Conservation (phyloP, 2,113 vertebrate species). For the Bufo gargarizans region DNA sequence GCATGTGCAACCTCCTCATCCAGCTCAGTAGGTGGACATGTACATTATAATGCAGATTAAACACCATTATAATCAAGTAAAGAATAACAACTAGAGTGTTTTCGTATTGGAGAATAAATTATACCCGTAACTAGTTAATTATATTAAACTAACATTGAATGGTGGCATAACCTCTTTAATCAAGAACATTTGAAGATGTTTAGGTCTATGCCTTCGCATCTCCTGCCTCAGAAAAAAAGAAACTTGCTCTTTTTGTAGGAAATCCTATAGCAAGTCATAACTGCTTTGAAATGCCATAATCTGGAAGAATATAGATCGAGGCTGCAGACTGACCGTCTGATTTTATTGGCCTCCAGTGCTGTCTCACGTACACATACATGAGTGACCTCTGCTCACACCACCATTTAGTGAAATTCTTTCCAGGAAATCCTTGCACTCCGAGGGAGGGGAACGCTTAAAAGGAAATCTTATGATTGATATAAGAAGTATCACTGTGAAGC, state of each 20-base stretch:
- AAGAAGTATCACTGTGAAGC: conserved; percentile 49
- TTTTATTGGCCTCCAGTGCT: conserved; percentile 70
- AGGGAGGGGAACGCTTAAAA: conserved; percentile 72
- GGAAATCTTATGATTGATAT: conserved; percentile 71
- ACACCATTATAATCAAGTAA: too few species aligned
- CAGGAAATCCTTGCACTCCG: conserved; percentile 82
- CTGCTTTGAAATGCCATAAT: conserved; percentile 14
- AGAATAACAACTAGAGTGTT: too few species aligned
- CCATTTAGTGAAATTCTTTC: conserved; percentile 79
- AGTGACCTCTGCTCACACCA: conserved; percentile 75
- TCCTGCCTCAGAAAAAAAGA: not conserved
- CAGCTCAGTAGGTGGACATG: too few species aligned
- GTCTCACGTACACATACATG: conserved; percentile 66
- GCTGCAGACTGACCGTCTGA: conserved; percentile 68
- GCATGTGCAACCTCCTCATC: too few species aligned
- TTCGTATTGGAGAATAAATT: too few species aligned
- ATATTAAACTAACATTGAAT: too few species aligned
- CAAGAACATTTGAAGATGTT: not conserved
- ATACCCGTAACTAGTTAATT: too few species aligned
- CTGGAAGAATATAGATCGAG: conserved; percentile 26
- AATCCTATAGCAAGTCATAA: not conserved
- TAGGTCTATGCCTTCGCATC: not conserved
- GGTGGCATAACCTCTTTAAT: not conserved
- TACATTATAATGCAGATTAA: too few species aligned
- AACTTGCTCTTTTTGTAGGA: not conserved